Conservation (phyloP, 1,140 invertebrate genomes). For the Cylas formicarius region DNA sequence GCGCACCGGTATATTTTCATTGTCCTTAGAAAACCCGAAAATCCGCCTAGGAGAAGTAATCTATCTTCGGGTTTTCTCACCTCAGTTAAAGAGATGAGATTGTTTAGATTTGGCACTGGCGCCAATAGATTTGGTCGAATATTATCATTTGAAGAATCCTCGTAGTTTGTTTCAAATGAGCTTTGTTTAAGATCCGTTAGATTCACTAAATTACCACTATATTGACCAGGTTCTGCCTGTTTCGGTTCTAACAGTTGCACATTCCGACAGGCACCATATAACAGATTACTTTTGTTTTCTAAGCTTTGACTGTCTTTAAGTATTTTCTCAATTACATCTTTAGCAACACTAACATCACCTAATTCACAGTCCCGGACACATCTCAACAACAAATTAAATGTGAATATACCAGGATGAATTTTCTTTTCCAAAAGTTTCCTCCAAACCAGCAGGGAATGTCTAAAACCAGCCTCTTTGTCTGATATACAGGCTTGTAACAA, state of each 20-base stretch:
- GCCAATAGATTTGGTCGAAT: constrained; percentile 56
- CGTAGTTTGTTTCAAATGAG: too few relatives aligned
- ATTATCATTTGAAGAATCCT: too few relatives aligned
- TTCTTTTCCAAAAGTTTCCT: constrained; percentile 62
- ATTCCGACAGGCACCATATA: too few relatives aligned
- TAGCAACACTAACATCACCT: constrained; percentile 55
- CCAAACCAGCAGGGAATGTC: constrained; percentile 76
- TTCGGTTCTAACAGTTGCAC: too few relatives aligned
- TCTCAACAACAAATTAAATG: constrained; percentile 75
- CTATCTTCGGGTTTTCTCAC: constrained; percentile 54
- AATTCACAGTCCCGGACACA: constrained; percentile 72
- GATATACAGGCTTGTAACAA: constrained; percentile 75
- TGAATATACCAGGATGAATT: constrained; percentile 60
- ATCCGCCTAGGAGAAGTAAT: constrained; percentile 74
- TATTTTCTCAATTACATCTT: constrained; percentile 40
- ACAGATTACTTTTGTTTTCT: too few relatives aligned
- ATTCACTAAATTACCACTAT: too few relatives aligned
- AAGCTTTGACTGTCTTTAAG: constrained; percentile 8
- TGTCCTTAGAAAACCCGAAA: constrained; percentile 60
- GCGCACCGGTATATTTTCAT: constrained; percentile 60
- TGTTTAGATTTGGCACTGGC: constrained; percentile 46
- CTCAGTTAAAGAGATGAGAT: constrained; percentile 50
- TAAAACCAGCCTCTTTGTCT: constrained; percentile 71
- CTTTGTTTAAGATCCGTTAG: too few relatives aligned
- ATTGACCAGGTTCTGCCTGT: too few relatives aligned